Base-by-base conservation (phyloP, 2,888 invertebrate species). In the Neuroscelio doddi region DNA sequence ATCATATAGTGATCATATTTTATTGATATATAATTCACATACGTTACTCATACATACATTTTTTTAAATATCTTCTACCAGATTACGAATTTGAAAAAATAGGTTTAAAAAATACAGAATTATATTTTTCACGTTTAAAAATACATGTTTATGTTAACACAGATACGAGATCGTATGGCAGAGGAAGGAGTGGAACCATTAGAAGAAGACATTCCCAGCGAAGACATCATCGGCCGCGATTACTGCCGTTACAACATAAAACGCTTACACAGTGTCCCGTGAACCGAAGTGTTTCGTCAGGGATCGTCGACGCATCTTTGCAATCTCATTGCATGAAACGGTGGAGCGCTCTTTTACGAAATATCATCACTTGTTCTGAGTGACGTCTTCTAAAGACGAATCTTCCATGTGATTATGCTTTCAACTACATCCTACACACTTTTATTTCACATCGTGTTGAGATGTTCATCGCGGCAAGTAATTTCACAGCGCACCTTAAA, bases 121-220 rank as follows among this genome's bases (percentile, higher is more conserved):
- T n/a, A n/a, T n/a, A n/a, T n/a, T n/a, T n/a, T n/a, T n/a, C n/a
- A n/a, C n/a, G n/a, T n/a, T n/a, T n/a, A n/a, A 26, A 7, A 36
- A 36, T 34, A 29, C 36, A 12, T 12, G 21, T 64, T 63, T 55
- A 34, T 72, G 36, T 65, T 72, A 52, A 71, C 76, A 10, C 77
- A 89, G 89, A 85, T 89, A 69, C 86, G 89, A 71, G 88, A 89
- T 84, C 85, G 86, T 72, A 86, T 89, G 87, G 87, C 87, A 66
- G 84, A 85, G 51, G 85, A 87, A 61, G 87, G 88, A 53, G 85
- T 88, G 73, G 86, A 86, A 68, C 88, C 89, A 17, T 83, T 87
- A 72, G 89, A 89, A 79, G 87, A 88, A 72, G 85, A 87, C 76
- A 89, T 89, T 80, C 88, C 88, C 66, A 84, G 86, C 64, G 87